phyloP scores from a whole-genome alignment of 2,113 vertebrate genomes.

The Trematomus loennbergii region DNA sequence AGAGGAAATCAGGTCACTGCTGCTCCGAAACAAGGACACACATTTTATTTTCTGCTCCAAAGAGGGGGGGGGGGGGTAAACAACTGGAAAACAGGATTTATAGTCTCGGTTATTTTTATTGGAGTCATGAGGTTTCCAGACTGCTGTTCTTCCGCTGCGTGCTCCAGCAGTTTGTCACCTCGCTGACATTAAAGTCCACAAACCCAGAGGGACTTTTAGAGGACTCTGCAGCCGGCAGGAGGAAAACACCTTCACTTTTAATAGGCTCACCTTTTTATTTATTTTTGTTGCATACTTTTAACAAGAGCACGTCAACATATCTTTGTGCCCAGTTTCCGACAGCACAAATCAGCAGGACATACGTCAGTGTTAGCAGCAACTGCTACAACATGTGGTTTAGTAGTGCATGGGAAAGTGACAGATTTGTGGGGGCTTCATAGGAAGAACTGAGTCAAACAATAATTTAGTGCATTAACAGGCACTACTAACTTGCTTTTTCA shows the following conservation, averaged over 20 bases:
- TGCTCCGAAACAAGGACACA: conserved; percentile 64
- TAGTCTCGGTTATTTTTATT: conserved; percentile 55
- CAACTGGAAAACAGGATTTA: conserved; percentile 62
- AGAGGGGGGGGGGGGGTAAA: background rate
- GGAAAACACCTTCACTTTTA: background rate
- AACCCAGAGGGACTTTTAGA: background rate
- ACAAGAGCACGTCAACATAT: background rate
- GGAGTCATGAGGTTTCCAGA: conserved; percentile 61
- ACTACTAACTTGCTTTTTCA: background rate
- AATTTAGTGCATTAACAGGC: background rate
- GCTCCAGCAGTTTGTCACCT: conserved; percentile 36
- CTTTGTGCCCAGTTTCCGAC: background rate
- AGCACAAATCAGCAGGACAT: background rate
- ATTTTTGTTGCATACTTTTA: background rate
- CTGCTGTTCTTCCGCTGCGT: conserved; percentile 31
- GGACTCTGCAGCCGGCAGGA: background rate
- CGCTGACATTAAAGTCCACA: conserved; percentile 12
- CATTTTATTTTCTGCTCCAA: conserved; percentile 36
- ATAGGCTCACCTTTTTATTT: background rate
- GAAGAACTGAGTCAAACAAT: background rate
- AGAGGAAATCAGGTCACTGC: conserved; percentile 67
- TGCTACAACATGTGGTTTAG: background rate
- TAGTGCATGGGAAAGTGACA: background rate
- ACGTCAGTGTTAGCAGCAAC: background rate
- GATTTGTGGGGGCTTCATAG: background rate